phyloP scores from a whole-genome alignment of 2,888 invertebrate genomes.

The Rotaria sp. region DNA sequence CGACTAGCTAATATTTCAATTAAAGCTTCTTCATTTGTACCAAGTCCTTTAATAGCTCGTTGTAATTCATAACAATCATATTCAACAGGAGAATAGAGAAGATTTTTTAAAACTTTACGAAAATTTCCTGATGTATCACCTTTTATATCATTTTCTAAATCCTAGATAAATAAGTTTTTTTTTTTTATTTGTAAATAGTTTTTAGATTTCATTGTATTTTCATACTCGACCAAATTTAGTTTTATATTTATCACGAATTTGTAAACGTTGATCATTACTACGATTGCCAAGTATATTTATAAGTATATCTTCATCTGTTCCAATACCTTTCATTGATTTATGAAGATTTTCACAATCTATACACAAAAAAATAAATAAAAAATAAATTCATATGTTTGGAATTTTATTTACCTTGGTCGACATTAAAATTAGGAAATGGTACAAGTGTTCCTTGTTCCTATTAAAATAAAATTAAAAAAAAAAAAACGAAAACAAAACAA shows the following conservation, averaged over 20 bases:
- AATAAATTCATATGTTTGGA: neutral
- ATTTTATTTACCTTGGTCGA: slow-evolving; percentile 53
- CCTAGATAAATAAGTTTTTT: slow-evolving; percentile 43
- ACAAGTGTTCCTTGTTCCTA: slow-evolving; percentile 55
- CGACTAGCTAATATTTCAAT: slow-evolving; percentile 55
- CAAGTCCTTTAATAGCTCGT: slow-evolving; percentile 54
- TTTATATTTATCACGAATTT: slow-evolving; percentile 32
- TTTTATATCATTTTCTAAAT: slow-evolving; percentile 50
- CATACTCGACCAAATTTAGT: slow-evolving; percentile 33
- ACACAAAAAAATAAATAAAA: neutral
- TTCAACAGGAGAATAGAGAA: slow-evolving; percentile 51
- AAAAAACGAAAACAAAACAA: neutral
- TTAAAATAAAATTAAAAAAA: neutral
- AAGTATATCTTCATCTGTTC: slow-evolving; percentile 37
- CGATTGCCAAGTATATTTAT: slow-evolving; percentile 36
- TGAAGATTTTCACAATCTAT: slow-evolving; percentile 35
- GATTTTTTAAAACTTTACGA: slow-evolving; percentile 47
- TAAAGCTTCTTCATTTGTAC: slow-evolving; percentile 54
- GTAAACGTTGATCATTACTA: slow-evolving; percentile 28
- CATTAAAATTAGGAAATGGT: slow-evolving; percentile 52
- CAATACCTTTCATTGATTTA: slow-evolving; percentile 41
- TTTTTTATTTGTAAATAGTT: neutral
- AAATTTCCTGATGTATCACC: slow-evolving; percentile 54
- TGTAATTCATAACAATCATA: slow-evolving; percentile 53
- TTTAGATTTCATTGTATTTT: neutral